phyloP scores from a whole-genome alignment of 2,797 vertebrate genomes.

The Eremophila alpestris region DNA sequence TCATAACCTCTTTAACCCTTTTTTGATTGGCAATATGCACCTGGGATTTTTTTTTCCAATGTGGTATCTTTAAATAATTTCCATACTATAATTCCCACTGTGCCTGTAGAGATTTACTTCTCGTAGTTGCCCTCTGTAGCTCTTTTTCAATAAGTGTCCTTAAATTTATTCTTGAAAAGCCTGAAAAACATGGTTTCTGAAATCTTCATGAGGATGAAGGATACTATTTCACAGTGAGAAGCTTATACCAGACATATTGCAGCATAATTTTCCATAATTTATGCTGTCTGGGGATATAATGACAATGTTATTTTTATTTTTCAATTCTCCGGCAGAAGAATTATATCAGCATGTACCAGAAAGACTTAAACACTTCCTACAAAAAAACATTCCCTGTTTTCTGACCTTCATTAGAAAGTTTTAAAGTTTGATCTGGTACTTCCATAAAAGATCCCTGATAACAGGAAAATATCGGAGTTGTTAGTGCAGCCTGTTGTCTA shows the following conservation, averaged over 20 bases:
- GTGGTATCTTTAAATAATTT: neutral
- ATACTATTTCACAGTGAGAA: constrained; percentile 20
- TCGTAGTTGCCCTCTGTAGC: neutral
- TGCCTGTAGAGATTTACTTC: neutral
- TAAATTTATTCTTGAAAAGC: constrained; percentile 37
- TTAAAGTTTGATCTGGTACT: constrained; percentile 33
- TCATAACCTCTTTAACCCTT: neutral
- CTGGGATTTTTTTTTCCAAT: neutral
- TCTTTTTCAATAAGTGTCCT: neutral
- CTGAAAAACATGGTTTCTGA: neutral
- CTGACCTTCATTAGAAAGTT: constrained; percentile 44
- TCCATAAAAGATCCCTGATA: neutral
- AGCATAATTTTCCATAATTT: constrained; percentile 40
- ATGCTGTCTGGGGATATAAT: constrained; percentile 30
- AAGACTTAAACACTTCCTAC: neutral
- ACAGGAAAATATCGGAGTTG: constrained; percentile 46
- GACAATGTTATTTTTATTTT: constrained; percentile 31
- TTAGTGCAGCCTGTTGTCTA: constrained; percentile 58
- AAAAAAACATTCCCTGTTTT: neutral
- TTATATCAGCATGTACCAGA: neutral
- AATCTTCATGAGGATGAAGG: constrained; percentile 33
- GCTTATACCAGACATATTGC: neutral
- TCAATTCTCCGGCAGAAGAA: neutral
- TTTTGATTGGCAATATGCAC: neutral
- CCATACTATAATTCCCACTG: neutral